Base-by-base conservation (phyloP, 2,888 invertebrate species). In the Melinaea menophilus region DNA sequence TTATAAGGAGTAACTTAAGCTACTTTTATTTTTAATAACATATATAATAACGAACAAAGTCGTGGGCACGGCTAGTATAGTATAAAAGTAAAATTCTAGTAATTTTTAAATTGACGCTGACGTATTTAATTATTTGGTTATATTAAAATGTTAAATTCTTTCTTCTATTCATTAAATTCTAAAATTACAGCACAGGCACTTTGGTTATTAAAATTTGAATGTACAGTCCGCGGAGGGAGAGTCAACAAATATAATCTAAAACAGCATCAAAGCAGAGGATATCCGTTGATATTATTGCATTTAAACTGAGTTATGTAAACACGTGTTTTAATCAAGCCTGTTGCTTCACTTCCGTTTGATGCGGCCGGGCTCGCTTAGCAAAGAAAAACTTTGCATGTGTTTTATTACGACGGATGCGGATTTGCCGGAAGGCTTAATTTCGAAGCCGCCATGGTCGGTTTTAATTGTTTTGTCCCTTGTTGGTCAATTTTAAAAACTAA, bases 321-420 rank as follows among this genome's bases (percentile, higher is more conserved):
- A 90, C 86, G 83, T 90, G 86, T 90, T 90, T 90, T 90, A 90
- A 90, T 90, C 88, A 90, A 90, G 86, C 90, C 89, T 89, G 89
- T 90, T 90, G 89, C 89, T 86, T 80, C 82, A 79, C 81, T 82
- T 88, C 89, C 90, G 88, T 79, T 83, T 76, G 81, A 83, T 81
- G 87, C 79, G 86, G 85, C 85, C 82, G 80, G 80, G 81, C 77
- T 74, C 79, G 79, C 83, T 86, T 76, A 74, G 87, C 88, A 90
- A 90, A 88, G 90, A 90, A 90, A 88, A 90, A 90, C 90, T 90
- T 90, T 89, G 90, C 89, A 90, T 90, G 85, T 82, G 88, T 88
- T 89, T 88, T 90, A 90, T 90, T 90, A 90, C 89, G 87, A 87
- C 84, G 88, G 88, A 86, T 80, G 84, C 84, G 79, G 77, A 78